These are phyloP conservation scores for Montipora capricornis DNA, from an alignment of 64 coral and sea anemone species.

Conservation along the genomic window DNA sequence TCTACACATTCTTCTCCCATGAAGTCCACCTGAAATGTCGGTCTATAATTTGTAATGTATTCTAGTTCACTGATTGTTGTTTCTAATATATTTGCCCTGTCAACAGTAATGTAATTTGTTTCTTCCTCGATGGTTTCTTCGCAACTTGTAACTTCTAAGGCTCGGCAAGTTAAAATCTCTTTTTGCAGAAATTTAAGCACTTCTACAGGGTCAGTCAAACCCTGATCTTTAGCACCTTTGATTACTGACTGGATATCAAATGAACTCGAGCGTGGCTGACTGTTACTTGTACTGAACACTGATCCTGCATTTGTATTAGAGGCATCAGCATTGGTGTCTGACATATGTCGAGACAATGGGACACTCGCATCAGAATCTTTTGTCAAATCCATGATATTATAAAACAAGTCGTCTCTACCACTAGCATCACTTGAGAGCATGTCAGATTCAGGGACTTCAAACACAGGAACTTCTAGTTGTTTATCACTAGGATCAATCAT, in stretches of 20 bases:
- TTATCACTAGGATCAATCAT: constrained; percentile 63
- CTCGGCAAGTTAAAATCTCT: constrained; percentile 21
- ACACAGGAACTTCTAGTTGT: background rate
- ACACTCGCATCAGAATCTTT: no score
- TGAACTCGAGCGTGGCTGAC: background rate
- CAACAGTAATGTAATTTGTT: background rate
- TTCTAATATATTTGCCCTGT: background rate
- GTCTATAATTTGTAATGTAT: constrained; percentile 24
- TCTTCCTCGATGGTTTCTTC: constrained; percentile 21
- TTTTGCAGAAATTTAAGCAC: constrained; percentile 37
- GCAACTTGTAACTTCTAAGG: background rate
- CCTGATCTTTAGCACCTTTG: background rate
- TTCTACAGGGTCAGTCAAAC: constrained; percentile 39
- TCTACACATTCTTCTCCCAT: constrained; percentile 50
- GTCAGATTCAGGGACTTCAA: background rate
- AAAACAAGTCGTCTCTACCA: background rate
- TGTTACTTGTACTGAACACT: no score
- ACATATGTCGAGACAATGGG: no score
- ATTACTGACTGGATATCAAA: constrained; percentile 50
- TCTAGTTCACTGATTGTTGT: constrained; percentile 52
- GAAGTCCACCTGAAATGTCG: constrained; percentile 50
- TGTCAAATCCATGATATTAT: background rate
- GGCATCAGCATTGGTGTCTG: no score
- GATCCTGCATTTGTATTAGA: no score
- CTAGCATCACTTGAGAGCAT: background rate